Conservation (phyloP, 2,113 vertebrate species). For the Corythaeola cristata region DNA sequence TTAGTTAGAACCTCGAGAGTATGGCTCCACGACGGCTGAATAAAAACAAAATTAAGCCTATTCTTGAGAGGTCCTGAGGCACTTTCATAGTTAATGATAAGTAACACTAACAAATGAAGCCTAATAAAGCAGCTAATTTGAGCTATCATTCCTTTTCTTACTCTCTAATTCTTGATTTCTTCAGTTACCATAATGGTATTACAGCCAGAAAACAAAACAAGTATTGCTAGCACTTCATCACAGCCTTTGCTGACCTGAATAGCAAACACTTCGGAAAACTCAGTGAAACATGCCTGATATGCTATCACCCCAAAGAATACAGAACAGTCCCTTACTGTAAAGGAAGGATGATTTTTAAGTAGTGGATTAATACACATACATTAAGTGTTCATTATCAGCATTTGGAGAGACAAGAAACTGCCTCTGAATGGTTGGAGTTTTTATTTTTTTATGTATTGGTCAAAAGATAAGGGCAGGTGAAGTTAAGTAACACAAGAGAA, state of each 20-base stretch:
- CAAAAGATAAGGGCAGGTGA: not conserved
- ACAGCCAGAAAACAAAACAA: not conserved
- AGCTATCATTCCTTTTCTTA: not conserved
- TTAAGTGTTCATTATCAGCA: not conserved
- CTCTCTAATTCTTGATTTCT: not conserved
- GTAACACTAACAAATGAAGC: not conserved
- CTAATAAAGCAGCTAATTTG: not conserved
- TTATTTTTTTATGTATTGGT: not conserved
- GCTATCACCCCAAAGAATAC: not conserved
- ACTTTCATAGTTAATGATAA: not conserved
- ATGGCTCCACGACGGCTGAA: not conserved
- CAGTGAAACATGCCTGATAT: not conserved
- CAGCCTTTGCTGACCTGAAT: not conserved
- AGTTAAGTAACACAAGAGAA: not conserved
- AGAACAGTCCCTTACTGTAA: not conserved
- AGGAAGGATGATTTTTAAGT: not conserved
- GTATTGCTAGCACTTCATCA: not conserved
- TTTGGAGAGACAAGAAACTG: not conserved
- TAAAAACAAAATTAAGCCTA: not conserved
- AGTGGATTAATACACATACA: not conserved
- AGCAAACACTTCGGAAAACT: constrained; percentile 23
- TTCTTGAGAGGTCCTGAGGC: not conserved
- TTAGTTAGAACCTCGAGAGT: not conserved
- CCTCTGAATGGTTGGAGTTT: not conserved
- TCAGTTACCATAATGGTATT: not conserved